Conservation (phyloP, 92 coral and sea anemone species). For the Paramuricea clavata region DNA sequence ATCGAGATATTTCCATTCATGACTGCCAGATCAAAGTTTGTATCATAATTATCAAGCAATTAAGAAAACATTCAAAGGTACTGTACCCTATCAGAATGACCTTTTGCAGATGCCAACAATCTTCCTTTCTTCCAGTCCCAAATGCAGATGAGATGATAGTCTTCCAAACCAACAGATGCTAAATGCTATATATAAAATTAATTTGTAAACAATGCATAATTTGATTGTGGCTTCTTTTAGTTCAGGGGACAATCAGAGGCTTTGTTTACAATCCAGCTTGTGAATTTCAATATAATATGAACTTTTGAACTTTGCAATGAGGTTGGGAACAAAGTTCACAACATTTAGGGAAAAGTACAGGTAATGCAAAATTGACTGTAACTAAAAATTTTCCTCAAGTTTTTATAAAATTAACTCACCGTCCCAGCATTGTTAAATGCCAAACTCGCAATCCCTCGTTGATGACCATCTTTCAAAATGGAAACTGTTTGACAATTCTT, state of each 20-base stretch:
- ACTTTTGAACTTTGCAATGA: too few species aligned
- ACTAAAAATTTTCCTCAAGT: background rate
- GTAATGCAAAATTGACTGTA: too few species aligned
- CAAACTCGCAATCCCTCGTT: conserved; percentile 92
- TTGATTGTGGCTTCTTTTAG: too few species aligned
- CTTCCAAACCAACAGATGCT: conserved; percentile 98
- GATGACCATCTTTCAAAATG: conserved; percentile 94
- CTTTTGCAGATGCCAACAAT: conserved; percentile 87
- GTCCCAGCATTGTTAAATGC: conserved; percentile 93
- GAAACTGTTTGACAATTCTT: conserved; percentile 89
- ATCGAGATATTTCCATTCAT: too few species aligned
- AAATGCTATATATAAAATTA: conserved; percentile 64
- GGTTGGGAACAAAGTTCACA: too few species aligned
- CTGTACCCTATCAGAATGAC: conserved; percentile 92
- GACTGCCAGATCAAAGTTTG: too few species aligned
- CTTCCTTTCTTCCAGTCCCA: conserved; percentile 99
- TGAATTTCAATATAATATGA: too few species aligned
- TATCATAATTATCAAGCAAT: background rate
- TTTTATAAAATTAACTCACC: conserved; percentile 54
- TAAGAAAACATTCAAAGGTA: background rate
- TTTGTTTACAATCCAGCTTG: too few species aligned
- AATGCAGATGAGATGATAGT: conserved; percentile 88
- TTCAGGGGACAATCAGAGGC: too few species aligned
- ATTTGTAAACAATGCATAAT: too few species aligned
- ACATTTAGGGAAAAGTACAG: too few species aligned